A percentile compares a stretch with the other conserved stretches of the same genome.
These are phyloP conservation scores for Drosophila pectinifera DNA, from an alignment of 1,140 invertebrate genomes.

Conservation along the genomic window DNA sequence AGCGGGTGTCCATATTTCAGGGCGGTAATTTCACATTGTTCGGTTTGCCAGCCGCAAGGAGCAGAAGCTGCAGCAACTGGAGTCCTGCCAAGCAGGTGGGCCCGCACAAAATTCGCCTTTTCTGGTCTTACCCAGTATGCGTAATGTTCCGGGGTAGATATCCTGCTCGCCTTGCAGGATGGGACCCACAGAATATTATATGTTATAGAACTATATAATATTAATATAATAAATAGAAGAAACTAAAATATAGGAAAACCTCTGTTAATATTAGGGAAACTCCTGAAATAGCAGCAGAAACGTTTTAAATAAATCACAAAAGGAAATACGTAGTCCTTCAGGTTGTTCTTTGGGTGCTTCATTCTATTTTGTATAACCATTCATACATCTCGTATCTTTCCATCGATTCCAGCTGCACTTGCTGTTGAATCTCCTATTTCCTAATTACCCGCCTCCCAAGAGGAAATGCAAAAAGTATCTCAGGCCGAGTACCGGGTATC, in stretches of 20 bases:
- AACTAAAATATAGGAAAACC: too few relatives aligned
- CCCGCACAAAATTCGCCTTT: conserved; percentile 37
- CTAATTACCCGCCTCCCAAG: conserved; percentile 6
- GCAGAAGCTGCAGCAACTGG: conserved; percentile 30
- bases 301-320: background rate
- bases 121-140: conserved; percentile 13
- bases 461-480: conserved; percentile 13
- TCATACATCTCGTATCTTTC: background rate
- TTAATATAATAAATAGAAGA: too few relatives aligned
- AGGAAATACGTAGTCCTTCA: background rate
- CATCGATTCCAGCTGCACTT: conserved; percentile 3
- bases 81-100: conserved; percentile 56
- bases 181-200: background rate
- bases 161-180: too few relatives aligned
- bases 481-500: conserved; percentile 13
- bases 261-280: too few relatives aligned
- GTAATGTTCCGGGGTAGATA: conserved; percentile 4
- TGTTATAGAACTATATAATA: background rate
- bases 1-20: conserved; percentile 76
- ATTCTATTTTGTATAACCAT: background rate
- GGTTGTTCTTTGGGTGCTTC: background rate
- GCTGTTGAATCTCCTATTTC: conserved; percentile 12
- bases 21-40: conserved; percentile 78
- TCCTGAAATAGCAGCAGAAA: background rate
- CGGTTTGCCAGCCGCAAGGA: conserved; percentile 34